A percentile compares a stretch with the other conserved stretches of the same genome.
These are phyloP conservation scores for Desoria tigrina DNA, from an alignment of 2,888 invertebrate species.

Conservation along the genomic window DNA sequence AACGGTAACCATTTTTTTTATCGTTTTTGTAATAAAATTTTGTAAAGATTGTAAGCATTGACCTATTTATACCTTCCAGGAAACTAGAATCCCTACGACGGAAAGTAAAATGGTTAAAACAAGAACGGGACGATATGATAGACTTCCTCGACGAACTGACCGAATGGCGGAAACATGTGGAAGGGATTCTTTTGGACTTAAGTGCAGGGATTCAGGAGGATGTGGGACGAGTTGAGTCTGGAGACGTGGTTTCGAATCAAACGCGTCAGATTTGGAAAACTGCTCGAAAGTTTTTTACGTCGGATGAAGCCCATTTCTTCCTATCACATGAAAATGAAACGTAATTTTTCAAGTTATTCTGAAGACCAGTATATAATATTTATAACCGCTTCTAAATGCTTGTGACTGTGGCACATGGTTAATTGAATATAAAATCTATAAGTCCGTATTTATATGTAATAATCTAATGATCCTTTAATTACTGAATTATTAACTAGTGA, in stretches of 20 bases:
- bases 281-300: conserved; percentile 10
- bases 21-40: too few species aligned
- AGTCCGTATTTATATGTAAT: too few species aligned
- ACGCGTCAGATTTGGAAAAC: conserved; percentile 2
- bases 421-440: too few species aligned
- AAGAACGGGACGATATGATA: background rate
- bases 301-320: conserved; percentile 6
- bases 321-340: background rate
- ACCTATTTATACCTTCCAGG: background rate
- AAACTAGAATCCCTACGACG: background rate
- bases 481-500: too few species aligned
- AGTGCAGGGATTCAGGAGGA: background rate
- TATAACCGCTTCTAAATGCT: too few species aligned
- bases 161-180: background rate
- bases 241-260: background rate
- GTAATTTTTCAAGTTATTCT: too few species aligned
- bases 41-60: too few species aligned
- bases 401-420: too few species aligned
- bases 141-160: background rate
- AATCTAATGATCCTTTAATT: too few species aligned
- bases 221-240: too few species aligned
- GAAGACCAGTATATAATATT: too few species aligned
- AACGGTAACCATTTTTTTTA: background rate
- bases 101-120: background rate
- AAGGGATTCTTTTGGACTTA: background rate